Conservation (phyloP, 2,113 vertebrate genomes). For the Isurus oxyrinchus region DNA sequence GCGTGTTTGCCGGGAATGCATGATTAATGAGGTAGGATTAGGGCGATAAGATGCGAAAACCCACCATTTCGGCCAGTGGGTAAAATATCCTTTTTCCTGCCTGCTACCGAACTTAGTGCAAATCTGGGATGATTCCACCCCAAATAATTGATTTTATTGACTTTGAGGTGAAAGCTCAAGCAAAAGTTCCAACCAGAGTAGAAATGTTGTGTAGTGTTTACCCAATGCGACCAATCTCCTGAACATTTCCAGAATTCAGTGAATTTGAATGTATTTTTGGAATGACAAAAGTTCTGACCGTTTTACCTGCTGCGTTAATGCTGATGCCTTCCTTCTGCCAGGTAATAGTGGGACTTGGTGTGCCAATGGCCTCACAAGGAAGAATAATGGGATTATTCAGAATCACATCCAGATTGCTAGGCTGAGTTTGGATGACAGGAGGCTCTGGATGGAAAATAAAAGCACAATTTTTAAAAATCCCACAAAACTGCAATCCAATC, state of each 20-base stretch:
- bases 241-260: neutral
- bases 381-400: conserved; percentile 74
- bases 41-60: too few relatives aligned
- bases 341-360: conserved; percentile 72
- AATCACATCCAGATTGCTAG: conserved; percentile 70
- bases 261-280: neutral
- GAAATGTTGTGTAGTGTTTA: neutral
- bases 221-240: neutral
- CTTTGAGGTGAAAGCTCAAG: neutral
- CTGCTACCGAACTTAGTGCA: too few relatives aligned
- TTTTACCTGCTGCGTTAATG: conserved; percentile 68
- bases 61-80: too few relatives aligned
- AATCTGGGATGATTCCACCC: too few relatives aligned
- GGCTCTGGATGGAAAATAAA: conserved; percentile 58
- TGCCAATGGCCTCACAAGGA: conserved; percentile 77
- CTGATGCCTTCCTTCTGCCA: conserved; percentile 97
- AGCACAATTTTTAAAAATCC: neutral
- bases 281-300: neutral
- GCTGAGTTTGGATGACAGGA: conserved; percentile 74
- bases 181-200: neutral
- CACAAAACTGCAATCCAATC: neutral
- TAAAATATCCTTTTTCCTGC: too few relatives aligned
- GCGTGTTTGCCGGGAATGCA: too few relatives aligned
- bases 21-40: too few relatives aligned
- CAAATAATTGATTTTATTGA: neutral